Evolutionary conservation across 2,797 vertebrate genomes (phyloP).

Genomic region (Australoheros facetus): DNA sequence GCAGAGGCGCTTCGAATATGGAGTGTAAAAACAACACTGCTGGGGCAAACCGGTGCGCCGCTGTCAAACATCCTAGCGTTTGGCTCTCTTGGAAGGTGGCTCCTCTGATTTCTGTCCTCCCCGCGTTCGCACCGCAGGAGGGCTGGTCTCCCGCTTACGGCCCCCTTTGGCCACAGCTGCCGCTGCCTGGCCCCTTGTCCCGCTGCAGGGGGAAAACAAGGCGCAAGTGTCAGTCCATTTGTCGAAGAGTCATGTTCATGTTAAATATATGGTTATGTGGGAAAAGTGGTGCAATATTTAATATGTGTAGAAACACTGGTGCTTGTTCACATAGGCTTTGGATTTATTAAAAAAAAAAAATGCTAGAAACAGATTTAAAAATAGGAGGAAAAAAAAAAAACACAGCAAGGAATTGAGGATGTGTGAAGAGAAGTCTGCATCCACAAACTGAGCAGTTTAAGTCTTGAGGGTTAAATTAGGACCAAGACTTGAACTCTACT

Average conservation of each 20-base stretch:
- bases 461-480: neutral
- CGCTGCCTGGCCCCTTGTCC: conserved; percentile 82
- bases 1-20: conserved; percentile 41
- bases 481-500: neutral
- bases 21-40: conserved; percentile 37
- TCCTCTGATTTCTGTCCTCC: conserved; percentile 89
- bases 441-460: neutral
- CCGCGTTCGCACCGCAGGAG: conserved; percentile 84
- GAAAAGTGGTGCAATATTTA: conserved; percentile 30
- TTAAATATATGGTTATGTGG: conserved; percentile 42
- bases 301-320: conserved; percentile 7
- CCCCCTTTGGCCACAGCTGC: conserved; percentile 73
- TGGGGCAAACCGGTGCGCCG: conserved; percentile 26
- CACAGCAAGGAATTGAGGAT: neutral
- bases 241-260: conserved; percentile 30
- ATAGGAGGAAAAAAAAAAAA: neutral
- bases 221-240: conserved; percentile 55
- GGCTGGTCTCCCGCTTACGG: conserved; percentile 88
- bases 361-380: conserved; percentile 13
- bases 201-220: conserved; percentile 73
- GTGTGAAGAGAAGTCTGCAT: neutral
- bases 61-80: conserved; percentile 80
- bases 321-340: neutral
- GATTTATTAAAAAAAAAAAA: neutral
- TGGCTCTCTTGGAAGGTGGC: conserved; percentile 86